Evolutionary conservation across 2,113 vertebrate species (phyloP), one percentile per base, ranked within the genome.

Genomic region (Halcyon malimbica): DNA sequence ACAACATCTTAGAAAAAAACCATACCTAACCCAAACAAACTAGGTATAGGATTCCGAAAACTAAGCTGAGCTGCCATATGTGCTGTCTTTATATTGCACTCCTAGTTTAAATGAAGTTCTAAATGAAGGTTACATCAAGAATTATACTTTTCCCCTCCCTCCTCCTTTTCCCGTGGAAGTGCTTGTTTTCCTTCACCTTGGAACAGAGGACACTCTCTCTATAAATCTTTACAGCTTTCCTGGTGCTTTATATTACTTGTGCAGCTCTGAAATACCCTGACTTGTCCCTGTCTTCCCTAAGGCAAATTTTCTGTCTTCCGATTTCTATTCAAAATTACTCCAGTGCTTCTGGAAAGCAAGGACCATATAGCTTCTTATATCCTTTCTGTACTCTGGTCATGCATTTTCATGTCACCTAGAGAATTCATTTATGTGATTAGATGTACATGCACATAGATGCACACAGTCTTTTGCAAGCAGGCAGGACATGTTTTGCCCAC

Each of bases 171-270:
- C 69, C 59, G 33, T 62, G 53, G 37, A 94, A 83, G 31, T 65
- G 79, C 77, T 87, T 96, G 77, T 87, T 96, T 92, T 95, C 37
- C 65, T 96, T 96, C 91, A 92, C 86, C 89, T 93, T 62, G 69
- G 62, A 96, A 71, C 62, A 84, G 77, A 91, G 74, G 62, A 93
- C 53, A 91, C 25, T 17, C 77, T 85, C 50, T 84, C 63, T 0
- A 2, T 91, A 97, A 94, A 94, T 69, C 70, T 94, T 92, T 85
- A 89, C 39, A 46, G 53, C 6, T 79, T 93, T 91, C 83, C 80
- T 90, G 83, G 56, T 82, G 78, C 51, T 94, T 96, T 77, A 63
- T 94, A 51, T 92, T 94, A 73, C 41, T 91, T 64, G 31, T 53
- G 25, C 33, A 92, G 50, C 64, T 87, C 87, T 46, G n/a, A 87